Conservation (phyloP, 2,797 vertebrate species). For the Fistularia commersonii region DNA sequence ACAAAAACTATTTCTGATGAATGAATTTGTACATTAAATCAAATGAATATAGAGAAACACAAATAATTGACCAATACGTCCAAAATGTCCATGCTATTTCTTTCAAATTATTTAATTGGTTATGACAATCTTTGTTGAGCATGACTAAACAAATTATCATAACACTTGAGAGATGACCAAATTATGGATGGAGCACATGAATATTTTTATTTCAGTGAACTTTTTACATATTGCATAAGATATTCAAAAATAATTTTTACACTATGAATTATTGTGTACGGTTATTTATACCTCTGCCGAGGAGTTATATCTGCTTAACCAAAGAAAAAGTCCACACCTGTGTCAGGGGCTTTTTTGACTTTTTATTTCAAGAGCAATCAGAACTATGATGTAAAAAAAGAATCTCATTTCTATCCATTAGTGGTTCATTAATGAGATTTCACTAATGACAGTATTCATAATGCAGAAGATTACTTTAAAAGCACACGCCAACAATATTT, state of each 20-base stretch:
- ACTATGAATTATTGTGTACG: not conserved
- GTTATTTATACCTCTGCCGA: not conserved
- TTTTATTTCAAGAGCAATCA: too few relatives aligned
- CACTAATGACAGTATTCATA: too few relatives aligned
- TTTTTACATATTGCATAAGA: conserved; percentile 32
- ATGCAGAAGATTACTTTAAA: conserved; percentile 1
- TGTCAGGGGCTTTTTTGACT: too few relatives aligned
- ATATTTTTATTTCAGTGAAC: conserved; percentile 18
- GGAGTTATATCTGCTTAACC: too few relatives aligned
- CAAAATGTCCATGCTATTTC: conserved; percentile 9
- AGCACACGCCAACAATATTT: conserved; percentile 10
- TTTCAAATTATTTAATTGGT: conserved; percentile 32
- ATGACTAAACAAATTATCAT: conserved; percentile 40
- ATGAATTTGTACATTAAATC: conserved; percentile 20
- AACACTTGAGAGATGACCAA: conserved; percentile 19
- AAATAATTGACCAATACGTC: conserved; percentile 29
- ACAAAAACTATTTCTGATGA: conserved; percentile 8
- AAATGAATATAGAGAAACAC: not conserved
- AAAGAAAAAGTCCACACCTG: too few relatives aligned
- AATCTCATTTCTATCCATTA: not conserved
- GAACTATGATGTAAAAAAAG: conserved; percentile 15
- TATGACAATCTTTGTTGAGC: conserved; percentile 36
- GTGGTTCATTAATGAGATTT: too few relatives aligned
- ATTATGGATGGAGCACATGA: conserved; percentile 19
- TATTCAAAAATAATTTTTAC: conserved; percentile 20